These are phyloP conservation scores for Malthinus seriepunctatus DNA, from an alignment of 2,888 invertebrate species.

Conservation along the genomic window DNA sequence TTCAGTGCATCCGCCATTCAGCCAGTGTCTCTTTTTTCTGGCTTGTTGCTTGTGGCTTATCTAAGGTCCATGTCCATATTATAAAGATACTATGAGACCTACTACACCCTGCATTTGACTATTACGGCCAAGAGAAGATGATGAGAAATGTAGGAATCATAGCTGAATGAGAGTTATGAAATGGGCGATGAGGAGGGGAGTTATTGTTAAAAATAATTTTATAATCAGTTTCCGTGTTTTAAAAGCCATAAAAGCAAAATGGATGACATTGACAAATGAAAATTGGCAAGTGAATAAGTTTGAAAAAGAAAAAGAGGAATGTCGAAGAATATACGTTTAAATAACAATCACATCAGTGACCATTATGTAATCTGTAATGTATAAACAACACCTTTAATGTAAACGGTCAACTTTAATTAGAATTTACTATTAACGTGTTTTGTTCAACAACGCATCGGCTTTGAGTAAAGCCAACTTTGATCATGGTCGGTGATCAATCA, in stretches of 20 bases:
- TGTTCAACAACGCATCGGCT: slow-evolving; percentile 45
- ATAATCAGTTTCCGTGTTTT: neutral
- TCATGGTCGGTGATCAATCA: slow-evolving; percentile 41
- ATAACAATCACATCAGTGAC: slow-evolving; percentile 36
- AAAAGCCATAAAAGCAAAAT: neutral
- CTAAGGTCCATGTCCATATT: no score
- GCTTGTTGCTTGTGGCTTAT: no score
- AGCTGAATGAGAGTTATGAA: no score
- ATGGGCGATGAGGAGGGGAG: no score
- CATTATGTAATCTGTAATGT: slow-evolving; percentile 47
- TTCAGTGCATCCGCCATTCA: no score
- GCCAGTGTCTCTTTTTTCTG: no score
- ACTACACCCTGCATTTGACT: no score
- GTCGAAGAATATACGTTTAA: slow-evolving; percentile 22
- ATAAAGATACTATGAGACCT: no score
- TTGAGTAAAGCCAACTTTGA: slow-evolving; percentile 22
- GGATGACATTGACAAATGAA: slow-evolving; percentile 18
- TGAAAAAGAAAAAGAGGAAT: slow-evolving; percentile 15
- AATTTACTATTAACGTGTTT: slow-evolving; percentile 51
- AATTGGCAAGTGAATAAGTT: slow-evolving; percentile 2
- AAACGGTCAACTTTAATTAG: slow-evolving; percentile 51
- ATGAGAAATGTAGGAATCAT: no score
- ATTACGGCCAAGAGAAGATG: no score
- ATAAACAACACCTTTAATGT: slow-evolving; percentile 51
- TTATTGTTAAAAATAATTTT: neutral